Conservation (phyloP, 1,140 invertebrate species). For the Drosophila pseudoananassae region DNA sequence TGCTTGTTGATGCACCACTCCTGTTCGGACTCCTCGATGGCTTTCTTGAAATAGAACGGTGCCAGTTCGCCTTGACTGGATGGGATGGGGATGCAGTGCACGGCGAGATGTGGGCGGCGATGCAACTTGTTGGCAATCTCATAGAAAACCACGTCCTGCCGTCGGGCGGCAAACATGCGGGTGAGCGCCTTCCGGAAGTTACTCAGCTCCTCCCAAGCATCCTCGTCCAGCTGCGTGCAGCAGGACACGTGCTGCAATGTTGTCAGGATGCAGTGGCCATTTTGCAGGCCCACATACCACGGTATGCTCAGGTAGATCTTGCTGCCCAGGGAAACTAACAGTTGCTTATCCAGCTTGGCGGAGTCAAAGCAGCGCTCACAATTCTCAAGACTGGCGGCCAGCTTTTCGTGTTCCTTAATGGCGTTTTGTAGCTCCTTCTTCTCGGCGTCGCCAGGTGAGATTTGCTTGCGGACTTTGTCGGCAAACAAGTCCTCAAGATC, state of each 20-base stretch:
- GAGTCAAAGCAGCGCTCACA: slow-evolving; percentile 94
- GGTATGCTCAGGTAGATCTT: slow-evolving; percentile 94
- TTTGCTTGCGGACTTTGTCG: slow-evolving; percentile 86
- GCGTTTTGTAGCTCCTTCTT: slow-evolving; percentile 89
- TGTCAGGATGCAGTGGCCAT: slow-evolving; percentile 94
- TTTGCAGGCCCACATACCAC: slow-evolving; percentile 90
- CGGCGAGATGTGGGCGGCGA: slow-evolving; percentile 92
- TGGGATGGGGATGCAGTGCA: slow-evolving; percentile 97
- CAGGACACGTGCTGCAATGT: slow-evolving; percentile 92
- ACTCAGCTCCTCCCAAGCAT: slow-evolving; percentile 95
- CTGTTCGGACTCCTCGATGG: slow-evolving; percentile 95
- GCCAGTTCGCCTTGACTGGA: slow-evolving; percentile 86
- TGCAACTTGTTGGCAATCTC: slow-evolving; percentile 92
- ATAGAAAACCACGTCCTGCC: slow-evolving; percentile 95
- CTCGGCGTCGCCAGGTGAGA: slow-evolving; percentile 86
- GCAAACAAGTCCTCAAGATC: slow-evolving; percentile 96
- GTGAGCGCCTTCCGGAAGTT: slow-evolving; percentile 90
- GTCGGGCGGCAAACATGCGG: slow-evolving; percentile 89
- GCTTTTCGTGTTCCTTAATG: slow-evolving; percentile 89
- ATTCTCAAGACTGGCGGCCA: slow-evolving; percentile 86
- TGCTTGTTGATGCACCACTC: slow-evolving; percentile 99
- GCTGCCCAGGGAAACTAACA: slow-evolving; percentile 92
- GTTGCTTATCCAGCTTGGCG: slow-evolving; percentile 91
- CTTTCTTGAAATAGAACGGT: slow-evolving; percentile 99
- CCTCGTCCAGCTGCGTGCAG: slow-evolving; percentile 94